phyloP scores from a whole-genome alignment of 2,888 invertebrate species.

The Bimastos eiseni region DNA sequence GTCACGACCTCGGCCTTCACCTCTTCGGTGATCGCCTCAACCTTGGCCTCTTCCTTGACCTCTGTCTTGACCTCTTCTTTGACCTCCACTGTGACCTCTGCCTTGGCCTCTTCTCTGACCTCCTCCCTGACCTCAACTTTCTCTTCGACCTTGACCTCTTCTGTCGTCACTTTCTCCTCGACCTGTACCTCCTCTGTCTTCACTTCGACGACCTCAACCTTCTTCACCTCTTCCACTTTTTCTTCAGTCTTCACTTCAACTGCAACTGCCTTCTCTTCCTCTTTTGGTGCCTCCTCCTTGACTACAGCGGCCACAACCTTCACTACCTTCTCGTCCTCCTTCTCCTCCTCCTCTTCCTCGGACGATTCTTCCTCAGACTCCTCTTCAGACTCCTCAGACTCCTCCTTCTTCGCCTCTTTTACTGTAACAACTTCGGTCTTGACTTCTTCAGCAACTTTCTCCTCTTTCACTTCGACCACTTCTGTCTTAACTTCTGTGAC shows the following conservation, averaged over 20 bases:
- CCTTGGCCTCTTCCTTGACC: neutral
- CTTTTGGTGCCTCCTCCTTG: neutral
- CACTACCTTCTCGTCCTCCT: neutral
- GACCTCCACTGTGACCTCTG: neutral
- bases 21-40: neutral
- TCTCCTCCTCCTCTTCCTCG: neutral
- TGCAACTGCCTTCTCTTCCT: neutral
- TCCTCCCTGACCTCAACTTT: too few species aligned
- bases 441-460: neutral
- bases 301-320: neutral
- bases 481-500: neutral
- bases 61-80: neutral
- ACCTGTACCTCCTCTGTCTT: neutral
- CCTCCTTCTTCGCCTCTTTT: neutral
- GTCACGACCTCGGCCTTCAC: slow-evolving; percentile 4
- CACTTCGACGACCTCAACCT: too few species aligned
- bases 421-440: too few species aligned
- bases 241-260: neutral
- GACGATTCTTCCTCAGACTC: neutral
- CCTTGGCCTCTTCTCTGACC: neutral
- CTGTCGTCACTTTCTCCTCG: neutral
- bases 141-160: neutral
- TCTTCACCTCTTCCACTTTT: neutral
- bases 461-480: neutral
- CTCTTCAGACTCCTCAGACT: neutral